A percentile compares a stretch with the other conserved stretches of the same genome.
These are phyloP conservation scores for Petrocephalus zakoni DNA, from an alignment of 2,113 vertebrate species.

Conservation along the genomic window DNA sequence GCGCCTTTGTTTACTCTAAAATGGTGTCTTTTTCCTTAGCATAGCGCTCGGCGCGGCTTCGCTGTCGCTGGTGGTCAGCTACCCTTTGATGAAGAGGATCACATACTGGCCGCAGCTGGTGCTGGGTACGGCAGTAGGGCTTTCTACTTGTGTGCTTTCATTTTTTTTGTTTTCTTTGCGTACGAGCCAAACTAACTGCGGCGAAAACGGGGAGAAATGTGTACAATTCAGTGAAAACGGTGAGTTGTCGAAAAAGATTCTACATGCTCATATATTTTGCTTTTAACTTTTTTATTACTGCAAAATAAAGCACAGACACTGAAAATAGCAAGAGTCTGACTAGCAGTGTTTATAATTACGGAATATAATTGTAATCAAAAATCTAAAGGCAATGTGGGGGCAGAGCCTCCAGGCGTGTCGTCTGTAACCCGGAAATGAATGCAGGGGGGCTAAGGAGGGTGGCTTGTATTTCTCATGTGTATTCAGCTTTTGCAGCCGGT, in stretches of 20 bases:
- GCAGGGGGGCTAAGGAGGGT: background rate
- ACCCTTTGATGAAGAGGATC: constrained; percentile 92
- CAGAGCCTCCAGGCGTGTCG: background rate
- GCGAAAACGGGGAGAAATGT: background rate
- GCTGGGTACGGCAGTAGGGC: constrained; percentile 65
- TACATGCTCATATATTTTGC: background rate
- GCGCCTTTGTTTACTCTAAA: background rate
- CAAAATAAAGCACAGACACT: background rate
- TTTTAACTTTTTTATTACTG: background rate
- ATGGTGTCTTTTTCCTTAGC: constrained; percentile 52
- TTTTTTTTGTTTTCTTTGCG: background rate
- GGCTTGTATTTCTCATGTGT: background rate
- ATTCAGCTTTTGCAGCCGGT: background rate
- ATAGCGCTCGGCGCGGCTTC: constrained; percentile 81
- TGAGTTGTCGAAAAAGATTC: background rate
- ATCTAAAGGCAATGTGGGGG: background rate
- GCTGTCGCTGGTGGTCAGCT: constrained; percentile 77
- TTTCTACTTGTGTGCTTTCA: background rate
- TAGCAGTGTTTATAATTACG: background rate
- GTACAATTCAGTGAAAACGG: background rate
- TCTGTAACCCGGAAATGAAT: background rate
- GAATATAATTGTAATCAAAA: background rate
- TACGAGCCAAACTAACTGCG: background rate
- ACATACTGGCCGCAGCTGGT: constrained; percentile 90
- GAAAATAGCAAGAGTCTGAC: background rate